Percentiles rank a stretch among this genome's conserved stretches.
phyloP scores from a whole-genome alignment of 2,797 vertebrate species.

The Hemibagrus guttatus region DNA sequence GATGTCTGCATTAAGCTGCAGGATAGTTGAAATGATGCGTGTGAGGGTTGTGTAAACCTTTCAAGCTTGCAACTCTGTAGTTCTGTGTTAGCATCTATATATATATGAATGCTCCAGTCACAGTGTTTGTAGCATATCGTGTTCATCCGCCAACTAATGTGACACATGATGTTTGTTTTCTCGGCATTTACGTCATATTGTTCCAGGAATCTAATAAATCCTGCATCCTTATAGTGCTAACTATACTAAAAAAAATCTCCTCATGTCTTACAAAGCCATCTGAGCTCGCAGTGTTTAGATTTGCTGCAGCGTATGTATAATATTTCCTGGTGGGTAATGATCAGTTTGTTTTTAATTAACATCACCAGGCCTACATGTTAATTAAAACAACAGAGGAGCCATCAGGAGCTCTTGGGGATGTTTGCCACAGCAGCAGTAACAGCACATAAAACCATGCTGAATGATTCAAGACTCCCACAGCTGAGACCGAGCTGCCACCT shows the following conservation, averaged over 20 bases:
- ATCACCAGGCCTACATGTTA: constrained; percentile 71
- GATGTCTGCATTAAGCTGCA: neutral
- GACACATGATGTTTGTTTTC: neutral
- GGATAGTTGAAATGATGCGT: neutral
- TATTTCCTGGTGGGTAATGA: constrained; percentile 62
- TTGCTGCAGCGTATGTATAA: constrained; percentile 20
- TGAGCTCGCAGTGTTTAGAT: constrained; percentile 8
- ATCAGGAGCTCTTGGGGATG: constrained; percentile 62
- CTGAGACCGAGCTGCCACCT: constrained; percentile 41
- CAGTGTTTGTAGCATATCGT: neutral
- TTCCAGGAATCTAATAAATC: neutral
- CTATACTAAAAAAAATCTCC: neutral
- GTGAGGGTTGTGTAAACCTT: neutral
- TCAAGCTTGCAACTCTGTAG: neutral
- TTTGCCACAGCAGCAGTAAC: constrained; percentile 55
- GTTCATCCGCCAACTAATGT: neutral
- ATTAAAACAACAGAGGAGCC: constrained; percentile 73
- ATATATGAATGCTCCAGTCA: neutral
- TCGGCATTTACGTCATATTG: neutral
- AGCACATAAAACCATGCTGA: constrained; percentile 43
- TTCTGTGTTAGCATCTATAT: neutral
- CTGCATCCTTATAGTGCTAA: neutral
- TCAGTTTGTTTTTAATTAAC: constrained; percentile 76
- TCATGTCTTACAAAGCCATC: neutral
- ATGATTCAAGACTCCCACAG: constrained; percentile 38